Percentiles rank a stretch among this genome's conserved stretches.
Conservation (phyloP, 64 coral and sea anemone species). For the Actinia equina region DNA sequence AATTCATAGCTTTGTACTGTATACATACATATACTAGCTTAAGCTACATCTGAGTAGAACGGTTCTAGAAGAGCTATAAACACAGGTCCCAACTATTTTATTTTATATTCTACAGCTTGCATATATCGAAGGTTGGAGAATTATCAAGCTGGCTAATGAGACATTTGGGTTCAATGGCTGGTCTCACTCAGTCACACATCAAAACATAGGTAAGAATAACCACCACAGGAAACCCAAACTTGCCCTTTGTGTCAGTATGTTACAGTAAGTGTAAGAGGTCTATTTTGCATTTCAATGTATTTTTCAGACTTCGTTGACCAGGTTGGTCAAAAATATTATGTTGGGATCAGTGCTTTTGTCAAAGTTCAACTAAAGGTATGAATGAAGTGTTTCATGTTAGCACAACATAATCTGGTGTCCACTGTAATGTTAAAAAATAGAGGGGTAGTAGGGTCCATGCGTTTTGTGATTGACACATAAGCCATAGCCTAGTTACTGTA, state of each 20-base stretch:
- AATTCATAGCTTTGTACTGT: too few species aligned
- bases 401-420: too few species aligned
- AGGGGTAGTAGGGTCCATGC: too few species aligned
- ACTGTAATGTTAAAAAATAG: too few species aligned
- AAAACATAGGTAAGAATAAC: conserved; percentile 70
- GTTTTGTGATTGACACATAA: too few species aligned
- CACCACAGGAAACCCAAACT: not conserved
- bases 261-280: too few species aligned
- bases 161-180: conserved; percentile 96
- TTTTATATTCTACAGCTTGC: conserved; percentile 51
- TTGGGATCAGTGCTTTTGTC: conserved; percentile 95
- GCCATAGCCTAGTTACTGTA: too few species aligned
- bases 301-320: conserved; percentile 86
- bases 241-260: too few species aligned
- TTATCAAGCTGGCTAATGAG: conserved; percentile 86
- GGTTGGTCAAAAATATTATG: conserved; percentile 88
- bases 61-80: too few species aligned
- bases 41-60: too few species aligned
- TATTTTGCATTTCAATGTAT: not conserved
- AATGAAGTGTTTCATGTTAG: not conserved
- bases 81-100: not conserved
- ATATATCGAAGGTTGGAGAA: conserved; percentile 87
- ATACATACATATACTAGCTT: too few species aligned
- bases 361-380: conserved; percentile 91
- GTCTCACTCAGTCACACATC: conserved; percentile 93